phyloP scores from a whole-genome alignment of 2,113 vertebrate species.

The Phycodurus eques region DNA sequence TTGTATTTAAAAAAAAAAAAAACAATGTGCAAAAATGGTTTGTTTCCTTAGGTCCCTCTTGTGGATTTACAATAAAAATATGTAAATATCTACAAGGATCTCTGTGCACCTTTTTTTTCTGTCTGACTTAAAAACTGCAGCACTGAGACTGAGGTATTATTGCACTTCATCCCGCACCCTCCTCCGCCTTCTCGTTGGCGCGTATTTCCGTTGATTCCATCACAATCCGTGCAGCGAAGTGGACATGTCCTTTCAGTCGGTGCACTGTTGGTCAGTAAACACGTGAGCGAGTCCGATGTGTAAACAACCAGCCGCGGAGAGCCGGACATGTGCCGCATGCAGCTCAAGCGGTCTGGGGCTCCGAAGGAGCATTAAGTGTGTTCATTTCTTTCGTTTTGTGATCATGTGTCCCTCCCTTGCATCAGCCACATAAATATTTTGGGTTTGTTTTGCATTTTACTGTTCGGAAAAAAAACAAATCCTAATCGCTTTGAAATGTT shows the following conservation, averaged over 20 bases:
- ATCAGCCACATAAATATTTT: background rate
- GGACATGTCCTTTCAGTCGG: constrained; percentile 16
- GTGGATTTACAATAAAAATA: constrained; percentile 22
- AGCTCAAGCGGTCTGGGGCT: background rate
- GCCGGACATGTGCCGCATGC: constrained; percentile 27
- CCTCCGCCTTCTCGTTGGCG: constrained; percentile 30
- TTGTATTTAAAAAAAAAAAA: constrained; percentile 26
- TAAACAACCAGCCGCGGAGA: constrained; percentile 43
- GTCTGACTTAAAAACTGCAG: constrained; percentile 43
- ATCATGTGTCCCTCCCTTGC: too few species aligned
- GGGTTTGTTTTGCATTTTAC: background rate
- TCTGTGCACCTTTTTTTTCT: constrained; percentile 49
- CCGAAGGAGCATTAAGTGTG: too few species aligned
- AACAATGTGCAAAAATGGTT: constrained; percentile 58
- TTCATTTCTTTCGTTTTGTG: too few species aligned
- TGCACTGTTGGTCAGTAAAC: constrained; percentile 42
- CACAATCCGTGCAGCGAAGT: constrained; percentile 6
- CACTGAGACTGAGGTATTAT: constrained; percentile 64
- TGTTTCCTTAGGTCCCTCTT: constrained; percentile 51
- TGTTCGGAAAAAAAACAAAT: too few species aligned
- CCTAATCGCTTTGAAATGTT: too few species aligned
- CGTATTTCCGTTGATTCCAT: constrained; percentile 15
- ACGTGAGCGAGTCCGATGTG: constrained; percentile 35
- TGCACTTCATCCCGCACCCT: constrained; percentile 53
- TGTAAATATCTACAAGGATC: constrained; percentile 14